Base-by-base conservation (phyloP, 2,888 invertebrate species). In the Yponomeuta plumbellus region DNA sequence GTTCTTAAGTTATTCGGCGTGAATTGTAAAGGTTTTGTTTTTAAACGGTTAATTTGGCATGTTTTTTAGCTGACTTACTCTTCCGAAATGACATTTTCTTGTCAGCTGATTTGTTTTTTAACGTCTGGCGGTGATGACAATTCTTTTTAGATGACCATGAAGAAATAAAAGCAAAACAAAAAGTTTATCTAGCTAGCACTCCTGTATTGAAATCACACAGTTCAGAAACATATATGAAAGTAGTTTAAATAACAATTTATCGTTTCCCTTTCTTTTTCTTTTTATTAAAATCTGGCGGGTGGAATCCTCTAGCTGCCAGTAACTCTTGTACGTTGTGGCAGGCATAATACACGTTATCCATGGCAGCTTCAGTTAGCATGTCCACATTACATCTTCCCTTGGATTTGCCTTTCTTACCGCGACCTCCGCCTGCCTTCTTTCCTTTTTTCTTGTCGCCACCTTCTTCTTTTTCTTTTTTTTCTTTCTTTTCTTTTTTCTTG, bases 291-390 rank as follows among this genome's bases (percentile, higher is more conserved):
- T 96, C 97, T 0, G 97, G 96, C 94, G 97, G 97, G 40, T 96
- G 95, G 81, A 98, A 98, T 0, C 98, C 98, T 71, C 98, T 92
- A 57, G 95, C 95, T 74, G 94, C 94, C 17, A 98, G 86, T 11
- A 98, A 92, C 78, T 98, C 97, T 84, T 97, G 97, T 0, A 97
- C 95, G 80, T 97, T 97, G 79, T 98, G 98, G 73, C 98, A 98
- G 0, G 96, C 97, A 77, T 96, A 97, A 81, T 98, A 98, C 0
- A 98, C 97, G 78, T 98, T 98, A 71, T 97, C 96, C 97, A 98
- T 97, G 0, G 97, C 97, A 2, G 96, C 95, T 73, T 97, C 96
- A 71, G 96, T 96, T 76, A 97, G 94, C 76, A 97, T 96, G 75
- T 97, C 97, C 66, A 96, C 95, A 52, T 95, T 94, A 74, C 95